These are phyloP conservation scores for Nomada goodeniana DNA, from an alignment of 2,888 invertebrate genomes.

Conservation along the genomic window DNA sequence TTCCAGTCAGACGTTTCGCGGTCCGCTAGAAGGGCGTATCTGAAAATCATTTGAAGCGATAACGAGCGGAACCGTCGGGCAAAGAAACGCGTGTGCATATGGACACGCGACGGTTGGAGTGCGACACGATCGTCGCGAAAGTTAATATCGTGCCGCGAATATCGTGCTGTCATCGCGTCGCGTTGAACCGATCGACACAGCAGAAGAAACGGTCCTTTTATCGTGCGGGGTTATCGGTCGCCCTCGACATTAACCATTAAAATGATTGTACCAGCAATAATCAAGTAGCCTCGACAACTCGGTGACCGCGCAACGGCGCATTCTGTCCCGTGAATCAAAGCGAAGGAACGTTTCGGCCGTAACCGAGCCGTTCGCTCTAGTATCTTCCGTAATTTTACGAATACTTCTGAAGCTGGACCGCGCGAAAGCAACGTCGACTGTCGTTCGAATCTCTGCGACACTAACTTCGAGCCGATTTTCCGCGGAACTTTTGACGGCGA, in stretches of 20 bases:
- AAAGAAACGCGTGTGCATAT: too few species aligned
- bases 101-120: neutral
- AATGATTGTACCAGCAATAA: conserved; percentile 74
- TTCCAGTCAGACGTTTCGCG: too few species aligned
- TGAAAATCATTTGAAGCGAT: neutral
- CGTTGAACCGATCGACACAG: conserved; percentile 41
- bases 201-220: conserved; percentile 66
- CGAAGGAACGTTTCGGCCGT: conserved; percentile 27
- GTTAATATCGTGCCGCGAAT: conserved; percentile 30
- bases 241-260: conserved; percentile 75
- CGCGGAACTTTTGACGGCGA: too few species aligned
- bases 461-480: too few species aligned
- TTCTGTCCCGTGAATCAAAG: conserved; percentile 55
- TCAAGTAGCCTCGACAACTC: conserved; percentile 64
- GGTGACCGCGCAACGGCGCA: conserved; percentile 45
- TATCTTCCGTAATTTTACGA: too few species aligned
- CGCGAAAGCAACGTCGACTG: too few species aligned
- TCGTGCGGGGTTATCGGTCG: conserved; percentile 74
- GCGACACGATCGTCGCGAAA: conserved; percentile 4
- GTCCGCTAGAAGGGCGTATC: neutral
- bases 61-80: too few species aligned
- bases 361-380: neutral
- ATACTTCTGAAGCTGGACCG: too few species aligned
- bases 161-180: conserved; percentile 21
- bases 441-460: too few species aligned